Conservation (phyloP, 2,797 vertebrate genomes). For the Artibeus lituratus region DNA sequence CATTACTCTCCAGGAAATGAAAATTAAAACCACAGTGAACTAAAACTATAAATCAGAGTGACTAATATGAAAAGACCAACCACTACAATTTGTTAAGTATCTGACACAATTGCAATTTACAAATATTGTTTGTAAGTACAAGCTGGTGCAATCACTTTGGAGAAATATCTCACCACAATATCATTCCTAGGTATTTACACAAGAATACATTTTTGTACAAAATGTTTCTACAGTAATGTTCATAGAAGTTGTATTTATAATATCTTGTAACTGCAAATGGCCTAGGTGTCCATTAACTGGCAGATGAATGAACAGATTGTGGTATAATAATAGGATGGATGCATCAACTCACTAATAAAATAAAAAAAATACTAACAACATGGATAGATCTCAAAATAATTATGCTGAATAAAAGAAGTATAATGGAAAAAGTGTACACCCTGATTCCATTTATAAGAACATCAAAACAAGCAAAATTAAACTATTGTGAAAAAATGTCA, state of each 20-base stretch:
- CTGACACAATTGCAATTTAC: neutral
- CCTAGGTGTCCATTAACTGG: neutral
- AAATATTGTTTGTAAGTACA: neutral
- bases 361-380: neutral
- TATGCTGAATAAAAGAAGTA: neutral
- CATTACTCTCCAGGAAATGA: neutral
- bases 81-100: neutral
- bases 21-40: neutral
- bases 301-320: neutral
- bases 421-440: neutral
- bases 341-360: neutral
- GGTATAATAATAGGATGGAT: neutral
- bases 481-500: neutral
- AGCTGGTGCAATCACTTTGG: neutral
- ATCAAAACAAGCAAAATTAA: neutral
- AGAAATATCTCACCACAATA: neutral
- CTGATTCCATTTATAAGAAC: neutral
- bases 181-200: neutral
- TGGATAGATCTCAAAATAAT: neutral
- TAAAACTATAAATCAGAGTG: neutral
- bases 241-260: neutral
- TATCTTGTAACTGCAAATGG: neutral
- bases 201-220: neutral
- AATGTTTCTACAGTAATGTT: neutral
- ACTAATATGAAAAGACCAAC: neutral